Conservation (phyloP, 2,113 vertebrate species). For the Rissa tridactyla region DNA sequence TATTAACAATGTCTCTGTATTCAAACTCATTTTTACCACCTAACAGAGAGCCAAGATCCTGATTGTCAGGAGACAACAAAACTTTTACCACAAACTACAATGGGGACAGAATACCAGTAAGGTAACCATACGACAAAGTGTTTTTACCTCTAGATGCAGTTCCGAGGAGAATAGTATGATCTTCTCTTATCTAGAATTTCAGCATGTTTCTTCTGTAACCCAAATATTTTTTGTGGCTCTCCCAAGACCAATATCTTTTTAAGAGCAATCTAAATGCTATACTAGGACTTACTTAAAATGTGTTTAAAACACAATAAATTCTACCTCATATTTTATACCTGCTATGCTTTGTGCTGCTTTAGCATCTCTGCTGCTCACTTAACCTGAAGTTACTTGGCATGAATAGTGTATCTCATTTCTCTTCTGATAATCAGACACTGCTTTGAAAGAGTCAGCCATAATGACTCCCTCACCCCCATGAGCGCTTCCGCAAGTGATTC, state of each 20-base stretch:
- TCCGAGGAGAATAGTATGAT: not conserved
- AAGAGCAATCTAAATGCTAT: not conserved
- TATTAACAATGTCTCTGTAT: not conserved
- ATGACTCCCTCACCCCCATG: not conserved
- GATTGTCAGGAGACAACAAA: not conserved
- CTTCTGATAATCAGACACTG: not conserved
- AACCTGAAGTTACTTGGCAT: too few relatives aligned
- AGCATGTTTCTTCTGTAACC: not conserved
- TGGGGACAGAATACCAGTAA: not conserved
- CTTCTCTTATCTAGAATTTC: not conserved
- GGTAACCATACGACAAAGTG: not conserved
- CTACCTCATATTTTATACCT: not conserved
- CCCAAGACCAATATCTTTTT: not conserved
- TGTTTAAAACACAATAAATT: not conserved
- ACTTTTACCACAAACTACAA: not conserved
- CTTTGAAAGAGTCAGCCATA: not conserved
- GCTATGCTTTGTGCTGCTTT: not conserved
- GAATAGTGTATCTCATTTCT: not conserved
- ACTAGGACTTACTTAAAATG: not conserved
- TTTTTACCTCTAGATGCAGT: not conserved
- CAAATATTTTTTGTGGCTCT: not conserved
- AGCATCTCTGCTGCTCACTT: not conserved
- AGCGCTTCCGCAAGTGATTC: rapidly evolving
- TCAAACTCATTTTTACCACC: not conserved
- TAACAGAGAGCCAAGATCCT: not conserved